Conservation (phyloP, 2,113 vertebrate species). For the Ranitomeya imitator region DNA sequence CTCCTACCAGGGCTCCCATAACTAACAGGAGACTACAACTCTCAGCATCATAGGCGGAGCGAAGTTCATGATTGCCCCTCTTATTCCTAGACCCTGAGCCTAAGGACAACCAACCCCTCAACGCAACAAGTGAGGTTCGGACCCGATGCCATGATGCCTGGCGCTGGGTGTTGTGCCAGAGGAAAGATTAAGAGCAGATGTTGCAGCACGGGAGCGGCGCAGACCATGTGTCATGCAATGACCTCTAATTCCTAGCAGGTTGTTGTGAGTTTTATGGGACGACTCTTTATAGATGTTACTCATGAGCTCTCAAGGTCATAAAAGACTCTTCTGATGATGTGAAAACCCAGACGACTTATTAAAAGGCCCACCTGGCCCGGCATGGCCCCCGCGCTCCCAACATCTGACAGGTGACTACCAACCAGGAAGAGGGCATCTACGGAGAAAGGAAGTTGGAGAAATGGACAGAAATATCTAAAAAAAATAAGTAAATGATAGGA, state of each 20-base stretch:
- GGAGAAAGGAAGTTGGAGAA: neutral
- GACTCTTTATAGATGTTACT: conserved; percentile 44
- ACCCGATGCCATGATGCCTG: neutral
- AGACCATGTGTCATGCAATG: conserved; percentile 47
- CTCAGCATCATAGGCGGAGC: neutral
- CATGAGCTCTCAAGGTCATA: conserved; percentile 49
- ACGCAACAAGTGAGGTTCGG: neutral
- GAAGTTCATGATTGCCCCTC: neutral
- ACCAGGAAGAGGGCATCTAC: neutral
- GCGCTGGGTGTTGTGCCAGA: conserved; percentile 38
- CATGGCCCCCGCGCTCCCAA: neutral
- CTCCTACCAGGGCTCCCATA: neutral
- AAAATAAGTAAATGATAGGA: too few species aligned
- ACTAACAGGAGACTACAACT: neutral
- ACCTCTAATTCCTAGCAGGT: conserved; percentile 54
- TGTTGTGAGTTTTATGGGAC: conserved; percentile 49
- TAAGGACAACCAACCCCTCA: neutral
- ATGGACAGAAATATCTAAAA: neutral
- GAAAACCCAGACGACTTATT: conserved; percentile 43
- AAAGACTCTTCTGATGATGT: conserved; percentile 46
- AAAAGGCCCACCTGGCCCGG: conserved; percentile 27
- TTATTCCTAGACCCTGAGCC: neutral
- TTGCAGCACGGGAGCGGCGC: conserved; percentile 31
- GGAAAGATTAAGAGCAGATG: conserved; percentile 47
- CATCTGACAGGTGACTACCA: conserved; percentile 4